A percentile compares a stretch with the other conserved stretches of the same genome.
These are phyloP conservation scores for Psophia crepitans DNA, from an alignment of 2,113 vertebrate genomes.

Conservation along the genomic window DNA sequence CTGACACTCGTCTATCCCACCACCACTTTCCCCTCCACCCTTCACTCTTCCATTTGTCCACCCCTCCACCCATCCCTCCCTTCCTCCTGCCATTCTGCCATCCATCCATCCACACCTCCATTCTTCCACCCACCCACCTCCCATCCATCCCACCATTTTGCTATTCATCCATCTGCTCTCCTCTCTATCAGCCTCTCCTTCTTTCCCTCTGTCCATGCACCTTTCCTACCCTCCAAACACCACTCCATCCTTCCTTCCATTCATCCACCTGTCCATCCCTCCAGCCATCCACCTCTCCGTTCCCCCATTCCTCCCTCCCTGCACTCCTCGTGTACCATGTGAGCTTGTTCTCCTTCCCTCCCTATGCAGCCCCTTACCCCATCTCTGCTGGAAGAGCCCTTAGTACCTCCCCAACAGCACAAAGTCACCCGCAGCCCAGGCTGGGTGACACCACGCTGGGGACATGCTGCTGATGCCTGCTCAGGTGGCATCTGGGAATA, in stretches of 20 bases:
- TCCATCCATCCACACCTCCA: too few relatives aligned
- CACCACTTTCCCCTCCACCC: neutral
- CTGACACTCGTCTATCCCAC: neutral
- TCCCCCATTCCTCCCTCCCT: neutral
- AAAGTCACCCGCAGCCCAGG: neutral
- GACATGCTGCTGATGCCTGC: neutral
- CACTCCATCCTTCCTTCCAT: neutral
- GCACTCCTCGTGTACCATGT: accelerated
- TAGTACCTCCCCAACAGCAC: neutral
- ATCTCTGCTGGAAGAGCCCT: neutral
- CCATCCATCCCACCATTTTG: neutral
- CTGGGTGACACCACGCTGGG: neutral
- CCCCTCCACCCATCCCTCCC: neutral
- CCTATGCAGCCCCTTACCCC: accelerated
- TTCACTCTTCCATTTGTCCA: neutral
- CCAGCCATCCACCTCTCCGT: neutral
- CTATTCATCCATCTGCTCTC: neutral
- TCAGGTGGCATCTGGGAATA: neutral
- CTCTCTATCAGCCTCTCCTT: neutral
- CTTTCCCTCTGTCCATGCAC: neutral
- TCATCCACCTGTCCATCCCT: neutral
- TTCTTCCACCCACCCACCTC: too few relatives aligned
- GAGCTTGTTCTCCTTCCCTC: neutral
- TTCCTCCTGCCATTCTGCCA: too few relatives aligned
- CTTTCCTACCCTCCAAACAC: neutral